Conservation (phyloP, 2,888 invertebrate genomes). For the Augiades crinisus region DNA sequence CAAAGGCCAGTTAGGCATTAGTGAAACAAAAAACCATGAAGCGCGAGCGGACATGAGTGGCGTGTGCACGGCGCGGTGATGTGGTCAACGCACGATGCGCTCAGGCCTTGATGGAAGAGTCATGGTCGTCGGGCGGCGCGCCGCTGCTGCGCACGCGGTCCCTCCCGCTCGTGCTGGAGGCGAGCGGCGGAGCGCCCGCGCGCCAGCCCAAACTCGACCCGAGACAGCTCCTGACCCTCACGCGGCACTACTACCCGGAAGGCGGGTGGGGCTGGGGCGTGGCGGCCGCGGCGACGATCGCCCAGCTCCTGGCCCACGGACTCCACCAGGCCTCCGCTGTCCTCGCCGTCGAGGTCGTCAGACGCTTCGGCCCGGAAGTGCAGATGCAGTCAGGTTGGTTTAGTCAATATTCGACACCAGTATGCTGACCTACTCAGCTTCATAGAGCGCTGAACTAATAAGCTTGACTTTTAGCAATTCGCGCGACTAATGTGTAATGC, state of each 20-base stretch:
- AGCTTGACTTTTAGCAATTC: too few relatives aligned
- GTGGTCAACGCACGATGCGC: slow-evolving; percentile 69
- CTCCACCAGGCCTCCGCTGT: slow-evolving; percentile 85
- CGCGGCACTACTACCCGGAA: slow-evolving; percentile 93
- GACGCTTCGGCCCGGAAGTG: slow-evolving; percentile 81
- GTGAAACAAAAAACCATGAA: slow-evolving; percentile 34
- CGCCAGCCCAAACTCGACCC: slow-evolving; percentile 76
- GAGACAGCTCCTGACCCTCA: slow-evolving; percentile 83
- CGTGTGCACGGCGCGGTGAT: slow-evolving; percentile 62
- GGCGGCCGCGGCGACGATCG: slow-evolving; percentile 85
- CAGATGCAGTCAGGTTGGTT: slow-evolving; percentile 86
- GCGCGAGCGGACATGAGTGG: slow-evolving; percentile 61
- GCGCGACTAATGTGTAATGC: too few relatives aligned
- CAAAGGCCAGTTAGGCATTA: not conserved
- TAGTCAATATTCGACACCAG: too few relatives aligned
- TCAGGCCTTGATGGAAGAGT: slow-evolving; percentile 77
- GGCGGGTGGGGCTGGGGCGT: slow-evolving; percentile 95
- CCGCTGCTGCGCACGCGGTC: slow-evolving; percentile 85
- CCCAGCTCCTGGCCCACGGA: slow-evolving; percentile 88
- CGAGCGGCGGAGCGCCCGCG: slow-evolving; percentile 69
- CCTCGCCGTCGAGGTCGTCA: slow-evolving; percentile 80
- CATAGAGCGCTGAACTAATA: too few relatives aligned
- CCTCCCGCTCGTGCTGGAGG: slow-evolving; percentile 83
- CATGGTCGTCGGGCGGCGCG: slow-evolving; percentile 80
- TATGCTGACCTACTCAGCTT: too few relatives aligned